Percentiles rank a stretch among this genome's conserved stretches.
phyloP scores from a whole-genome alignment of 2,113 vertebrate genomes.

The Salminus brasiliensis region DNA sequence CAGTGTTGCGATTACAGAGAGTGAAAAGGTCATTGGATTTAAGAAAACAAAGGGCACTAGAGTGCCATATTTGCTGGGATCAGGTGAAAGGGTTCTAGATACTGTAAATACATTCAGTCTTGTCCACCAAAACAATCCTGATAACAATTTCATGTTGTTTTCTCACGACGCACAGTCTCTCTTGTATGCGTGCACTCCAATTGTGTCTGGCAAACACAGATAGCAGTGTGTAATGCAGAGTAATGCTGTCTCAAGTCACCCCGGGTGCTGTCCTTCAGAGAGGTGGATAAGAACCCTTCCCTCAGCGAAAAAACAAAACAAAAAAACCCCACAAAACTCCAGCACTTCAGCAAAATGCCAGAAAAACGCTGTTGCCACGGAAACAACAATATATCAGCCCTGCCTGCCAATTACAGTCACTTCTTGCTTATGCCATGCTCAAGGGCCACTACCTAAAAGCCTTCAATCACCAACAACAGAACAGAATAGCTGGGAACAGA shows the following conservation, averaged over 20 bases:
- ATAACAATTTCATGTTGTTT: not conserved
- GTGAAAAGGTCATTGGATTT: no score
- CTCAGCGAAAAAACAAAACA: slow-evolving; percentile 22
- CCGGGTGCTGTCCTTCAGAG: slow-evolving; percentile 15
- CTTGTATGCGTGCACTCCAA: not conserved
- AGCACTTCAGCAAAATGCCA: not conserved
- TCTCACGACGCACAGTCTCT: not conserved
- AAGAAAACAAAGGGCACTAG: no score
- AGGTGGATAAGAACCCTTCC: not conserved
- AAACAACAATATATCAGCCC: slow-evolving; percentile 1
- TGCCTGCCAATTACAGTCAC: not conserved
- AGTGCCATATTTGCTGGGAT: no score
- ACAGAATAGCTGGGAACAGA: not conserved
- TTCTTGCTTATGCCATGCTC: not conserved
- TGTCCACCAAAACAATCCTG: not conserved
- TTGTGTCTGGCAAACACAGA: slow-evolving; percentile 29
- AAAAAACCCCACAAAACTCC: no score
- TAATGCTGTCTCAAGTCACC: slow-evolving; percentile 17
- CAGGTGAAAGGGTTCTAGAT: no score
- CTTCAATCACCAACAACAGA: not conserved
- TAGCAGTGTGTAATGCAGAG: slow-evolving; percentile 22
- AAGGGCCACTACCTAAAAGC: not conserved
- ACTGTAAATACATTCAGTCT: not conserved
- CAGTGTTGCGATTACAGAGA: no score
- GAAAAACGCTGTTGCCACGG: not conserved